Evolutionary conservation across 53 echinoderm and acorn worm genomes (phyloP), one percentile per base, ranked within the genome.

Genomic region (Paracentrotus lividus): DNA sequence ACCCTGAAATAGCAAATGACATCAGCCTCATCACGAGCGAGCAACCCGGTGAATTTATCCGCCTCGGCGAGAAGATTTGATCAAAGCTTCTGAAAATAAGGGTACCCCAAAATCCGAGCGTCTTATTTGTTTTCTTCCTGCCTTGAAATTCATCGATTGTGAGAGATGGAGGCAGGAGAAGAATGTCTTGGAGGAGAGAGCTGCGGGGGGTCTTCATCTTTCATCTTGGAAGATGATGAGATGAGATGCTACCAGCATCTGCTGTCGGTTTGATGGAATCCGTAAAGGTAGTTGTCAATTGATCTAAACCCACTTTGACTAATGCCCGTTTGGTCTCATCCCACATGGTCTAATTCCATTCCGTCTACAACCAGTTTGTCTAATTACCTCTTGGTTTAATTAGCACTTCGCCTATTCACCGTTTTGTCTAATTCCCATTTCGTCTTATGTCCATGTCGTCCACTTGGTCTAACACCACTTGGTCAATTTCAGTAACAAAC

Each of bases 201-300:
- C 40, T 7, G 20, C 20, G 72, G 72, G 72, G 72, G 40, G 72
- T 36, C 72, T 72, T 72, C 72, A 40, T 16, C 69, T 36, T 69
- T 10, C 69, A 69, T 72, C 32, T 5, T 5, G 72, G 20, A 0
- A 36, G 40, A 36, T 38, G 20, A 36, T 38, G 20, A 36, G 72
- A 72, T 72, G 72, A 7, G 21, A 38, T 72, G 40, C 72, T 72
- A 72, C 72, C 72, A 36, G 72, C 72, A 72, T 36, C 72, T 72
- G 72, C 36, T 72, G 33, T 38, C 40, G 72, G 72, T 36, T 72
- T 36, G 72, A n/a, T 36, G 38, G 40, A 72, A 72, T 72, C 40
- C 27, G n/a, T n/a, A n/a, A n/a, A n/a, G n/a, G n/a, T n/a, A n/a
- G n/a, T n/a, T n/a, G n/a, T n/a, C n/a, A n/a, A n/a, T n/a, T n/a